Base-by-base conservation (phyloP, 2,888 invertebrate species). In the Drosophila koepferae region DNA sequence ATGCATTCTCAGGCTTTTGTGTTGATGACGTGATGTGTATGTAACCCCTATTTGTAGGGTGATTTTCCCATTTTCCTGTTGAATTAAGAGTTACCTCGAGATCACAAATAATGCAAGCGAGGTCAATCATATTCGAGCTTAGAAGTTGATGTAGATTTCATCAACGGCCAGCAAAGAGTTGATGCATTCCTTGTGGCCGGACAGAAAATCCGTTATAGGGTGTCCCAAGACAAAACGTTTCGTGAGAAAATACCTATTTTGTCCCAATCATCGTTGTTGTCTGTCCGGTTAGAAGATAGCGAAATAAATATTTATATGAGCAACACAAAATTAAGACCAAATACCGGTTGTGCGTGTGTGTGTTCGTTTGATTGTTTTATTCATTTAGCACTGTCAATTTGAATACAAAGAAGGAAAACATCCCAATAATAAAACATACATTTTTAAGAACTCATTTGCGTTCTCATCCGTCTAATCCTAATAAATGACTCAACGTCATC, bases 181-280 rank as follows among this genome's bases (percentile, higher is more conserved):
- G 74, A 72, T n/a, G 23, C 54, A 9, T 77, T 70, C 63, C 70
- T 56, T 40, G 44, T 55, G 63, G 60, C 60, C 51, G 59, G 62
- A 48, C 49, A 60, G 48, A 58, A 64, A 71, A 73, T 85, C 83
- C 77, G 70, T 72, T 80, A 84, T 56, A 69, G 77, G 81, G 67
- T 49, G 54, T 49, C 55, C 61, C 63, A 54, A 53, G 60, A 63
- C 64, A 69, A 76, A 73, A 58, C 53, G 71, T 63, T 71, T 68
- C 86, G 86, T 82, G 86, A 82, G 82, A 82, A 82, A 86, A 65
- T 67, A 63, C 75, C 65, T 74, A 73, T 83, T 81, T 78, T 83
- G 55, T 66, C 67, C 72, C 71, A 86, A 81, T 81, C 81, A 54
- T 48, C 53, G 71, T 73, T 74, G 75, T 74, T 77, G 73, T 67